Percentiles rank a stretch among this genome's conserved stretches.
phyloP scores from a whole-genome alignment of 2,888 invertebrate species.

The Polietes domitor region DNA sequence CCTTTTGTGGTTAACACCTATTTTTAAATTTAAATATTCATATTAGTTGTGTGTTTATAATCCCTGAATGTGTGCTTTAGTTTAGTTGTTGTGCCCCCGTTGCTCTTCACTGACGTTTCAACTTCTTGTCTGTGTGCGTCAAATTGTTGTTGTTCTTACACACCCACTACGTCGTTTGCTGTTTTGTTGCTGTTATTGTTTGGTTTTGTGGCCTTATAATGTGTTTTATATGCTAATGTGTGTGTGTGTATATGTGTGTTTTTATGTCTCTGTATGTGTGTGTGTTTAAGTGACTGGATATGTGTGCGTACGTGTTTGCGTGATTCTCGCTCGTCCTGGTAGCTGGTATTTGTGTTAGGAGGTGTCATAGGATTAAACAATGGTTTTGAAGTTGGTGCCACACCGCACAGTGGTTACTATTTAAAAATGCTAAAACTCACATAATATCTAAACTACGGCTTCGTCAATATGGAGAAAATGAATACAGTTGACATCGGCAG shows the following conservation, averaged over 20 bases:
- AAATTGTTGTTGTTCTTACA: background rate
- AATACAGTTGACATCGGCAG: too few species aligned
- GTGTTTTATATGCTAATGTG: conserved; percentile 31
- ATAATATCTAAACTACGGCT: too few species aligned
- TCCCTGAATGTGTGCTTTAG: conserved; percentile 10
- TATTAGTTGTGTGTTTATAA: conserved; percentile 40
- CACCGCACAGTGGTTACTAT: background rate
- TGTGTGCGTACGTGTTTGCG: background rate
- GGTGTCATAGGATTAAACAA: conserved; percentile 33
- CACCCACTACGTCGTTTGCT: background rate
- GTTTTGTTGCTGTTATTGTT: background rate
- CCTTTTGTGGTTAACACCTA: conserved; percentile 29
- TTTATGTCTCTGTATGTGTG: background rate
- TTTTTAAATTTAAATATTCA: conserved; percentile 45
- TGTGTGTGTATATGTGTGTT: background rate
- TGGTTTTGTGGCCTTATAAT: conserved; percentile 20
- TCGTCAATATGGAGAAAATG: too few species aligned
- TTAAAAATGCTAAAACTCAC: too few species aligned
- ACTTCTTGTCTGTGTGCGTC: background rate
- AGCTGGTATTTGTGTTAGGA: conserved; percentile 7
- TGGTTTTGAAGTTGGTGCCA: background rate
- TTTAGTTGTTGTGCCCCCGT: background rate
- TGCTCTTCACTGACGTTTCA: background rate
- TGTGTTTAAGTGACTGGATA: background rate
- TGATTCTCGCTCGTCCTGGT: background rate